phyloP scores from a whole-genome alignment of 2,113 vertebrate species.

The Pimephales promelas region DNA sequence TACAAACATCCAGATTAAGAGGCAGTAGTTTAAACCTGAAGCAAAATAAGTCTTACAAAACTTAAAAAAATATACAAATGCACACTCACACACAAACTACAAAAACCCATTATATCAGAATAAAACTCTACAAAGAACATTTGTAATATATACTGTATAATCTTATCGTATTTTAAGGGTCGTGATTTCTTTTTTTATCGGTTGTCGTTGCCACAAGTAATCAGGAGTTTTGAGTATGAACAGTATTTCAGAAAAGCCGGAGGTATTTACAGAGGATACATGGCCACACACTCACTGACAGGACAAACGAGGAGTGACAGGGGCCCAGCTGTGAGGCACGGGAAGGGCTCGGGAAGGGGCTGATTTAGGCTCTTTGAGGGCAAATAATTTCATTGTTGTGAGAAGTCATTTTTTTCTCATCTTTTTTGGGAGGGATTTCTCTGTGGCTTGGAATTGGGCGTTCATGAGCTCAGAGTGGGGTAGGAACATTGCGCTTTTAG shows the following conservation, averaged over 20 bases:
- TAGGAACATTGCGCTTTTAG: slow-evolving; percentile 75
- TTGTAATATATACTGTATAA: slow-evolving; percentile 60
- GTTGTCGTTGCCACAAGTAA: slow-evolving; percentile 67
- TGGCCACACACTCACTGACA: slow-evolving; percentile 74
- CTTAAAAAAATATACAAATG: slow-evolving; percentile 68
- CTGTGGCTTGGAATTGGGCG: slow-evolving; percentile 68
- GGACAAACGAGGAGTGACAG: slow-evolving; percentile 63
- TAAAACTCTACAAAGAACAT: slow-evolving; percentile 82
- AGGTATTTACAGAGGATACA: slow-evolving; percentile 76
- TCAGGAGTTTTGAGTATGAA: slow-evolving; percentile 73
- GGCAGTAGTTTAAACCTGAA: slow-evolving; percentile 79
- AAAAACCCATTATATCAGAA: slow-evolving; percentile 79
- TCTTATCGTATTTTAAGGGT: slow-evolving; percentile 65
- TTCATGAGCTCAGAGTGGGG: slow-evolving; percentile 70
- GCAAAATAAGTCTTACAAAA: slow-evolving; percentile 67
- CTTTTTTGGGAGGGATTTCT: slow-evolving; percentile 67
- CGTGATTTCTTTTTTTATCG: slow-evolving; percentile 61
- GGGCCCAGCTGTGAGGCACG: slow-evolving; percentile 71
- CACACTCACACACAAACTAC: slow-evolving; percentile 75
- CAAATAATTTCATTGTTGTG: slow-evolving; percentile 59
- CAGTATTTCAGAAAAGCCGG: slow-evolving; percentile 75
- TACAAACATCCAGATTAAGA: slow-evolving; percentile 72
- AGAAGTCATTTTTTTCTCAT: slow-evolving; percentile 56
- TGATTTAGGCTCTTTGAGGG: slow-evolving; percentile 69
- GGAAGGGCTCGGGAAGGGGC: slow-evolving; percentile 68